phyloP scores from a whole-genome alignment of 2,888 invertebrate species.

The Gibbula magus region DNA sequence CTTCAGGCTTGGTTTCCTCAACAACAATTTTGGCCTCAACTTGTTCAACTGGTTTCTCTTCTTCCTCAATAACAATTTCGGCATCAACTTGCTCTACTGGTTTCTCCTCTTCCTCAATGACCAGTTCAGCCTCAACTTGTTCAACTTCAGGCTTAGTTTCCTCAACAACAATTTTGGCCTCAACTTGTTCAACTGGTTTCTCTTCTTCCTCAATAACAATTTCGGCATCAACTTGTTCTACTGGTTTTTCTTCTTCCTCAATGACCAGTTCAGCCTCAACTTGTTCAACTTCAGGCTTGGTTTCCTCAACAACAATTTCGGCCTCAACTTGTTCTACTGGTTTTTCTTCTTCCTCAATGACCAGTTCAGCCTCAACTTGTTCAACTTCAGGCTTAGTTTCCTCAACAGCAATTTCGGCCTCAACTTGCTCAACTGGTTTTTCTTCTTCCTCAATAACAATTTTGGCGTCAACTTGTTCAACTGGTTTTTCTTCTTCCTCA shows the following conservation, averaged over 20 bases:
- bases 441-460: neutral
- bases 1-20: slow-evolving; percentile 16
- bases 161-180: neutral
- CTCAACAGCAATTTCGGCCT: slow-evolving; percentile 14
- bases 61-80: slow-evolving; percentile 11
- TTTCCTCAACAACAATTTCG: neutral
- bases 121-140: slow-evolving; percentile 19
- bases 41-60: slow-evolving; percentile 18
- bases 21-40: slow-evolving; percentile 19
- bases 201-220: slow-evolving; percentile 32
- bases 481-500: slow-evolving; percentile 11
- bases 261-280: neutral
- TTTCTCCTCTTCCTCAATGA: neutral
- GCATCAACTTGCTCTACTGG: neutral
- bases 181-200: slow-evolving; percentile 27
- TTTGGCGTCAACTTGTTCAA: slow-evolving; percentile 25
- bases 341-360: neutral
- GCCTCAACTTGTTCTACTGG: neutral
- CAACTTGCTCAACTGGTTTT: neutral
- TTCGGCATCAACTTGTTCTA: neutral
- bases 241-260: neutral
- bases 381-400: neutral
- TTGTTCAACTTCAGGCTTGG: neutral
- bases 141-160: neutral
- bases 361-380: slow-evolving; percentile 9